Conservation (phyloP, 2,797 vertebrate species). For the Protonibea diacanthus region DNA sequence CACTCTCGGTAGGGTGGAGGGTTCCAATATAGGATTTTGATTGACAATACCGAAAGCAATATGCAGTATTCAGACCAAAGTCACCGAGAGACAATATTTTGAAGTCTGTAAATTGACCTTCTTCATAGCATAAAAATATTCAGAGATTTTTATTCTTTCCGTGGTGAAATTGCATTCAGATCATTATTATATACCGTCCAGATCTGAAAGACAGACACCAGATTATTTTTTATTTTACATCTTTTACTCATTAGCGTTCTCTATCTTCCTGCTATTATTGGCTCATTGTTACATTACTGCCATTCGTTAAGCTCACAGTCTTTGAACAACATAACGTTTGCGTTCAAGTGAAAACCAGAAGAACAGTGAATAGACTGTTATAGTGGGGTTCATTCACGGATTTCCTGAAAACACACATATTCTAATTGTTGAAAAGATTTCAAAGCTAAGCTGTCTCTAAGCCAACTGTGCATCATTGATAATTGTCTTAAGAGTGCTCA, state of each 20-base stretch:
- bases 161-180: neutral
- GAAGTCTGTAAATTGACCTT: neutral
- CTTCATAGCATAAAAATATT: neutral
- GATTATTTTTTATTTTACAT: neutral
- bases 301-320: neutral
- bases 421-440: neutral
- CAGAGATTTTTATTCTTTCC: neutral
- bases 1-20: neutral
- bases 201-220: neutral
- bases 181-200: neutral
- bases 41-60: conserved; percentile 13
- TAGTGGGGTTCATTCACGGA: neutral
- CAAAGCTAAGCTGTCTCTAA: neutral
- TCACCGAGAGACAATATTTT: conserved; percentile 4
- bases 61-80: conserved; percentile 3
- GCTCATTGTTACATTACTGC: too few species aligned
- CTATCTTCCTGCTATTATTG: neutral
- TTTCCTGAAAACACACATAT: neutral
- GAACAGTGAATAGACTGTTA: neutral
- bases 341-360: neutral
- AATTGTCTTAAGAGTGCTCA: neutral
- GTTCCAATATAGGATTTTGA: neutral
- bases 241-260: neutral
- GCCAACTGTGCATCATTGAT: neutral
- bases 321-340: neutral